Evolutionary conservation across 1,140 invertebrate species (phyloP).

Genomic region (Hetaerina americana): DNA sequence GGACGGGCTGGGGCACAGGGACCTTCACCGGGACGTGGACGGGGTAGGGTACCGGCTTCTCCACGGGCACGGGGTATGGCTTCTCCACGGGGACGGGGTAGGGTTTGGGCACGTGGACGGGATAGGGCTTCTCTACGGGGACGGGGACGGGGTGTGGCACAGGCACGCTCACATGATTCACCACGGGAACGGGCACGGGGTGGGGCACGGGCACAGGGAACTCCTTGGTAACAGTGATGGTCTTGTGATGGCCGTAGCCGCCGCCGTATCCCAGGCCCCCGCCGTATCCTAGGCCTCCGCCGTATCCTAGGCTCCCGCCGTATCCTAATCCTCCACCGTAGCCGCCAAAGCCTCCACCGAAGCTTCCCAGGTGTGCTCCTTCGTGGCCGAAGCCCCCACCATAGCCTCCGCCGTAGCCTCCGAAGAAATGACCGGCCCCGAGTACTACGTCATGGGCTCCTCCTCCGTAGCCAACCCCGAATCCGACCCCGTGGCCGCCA

Average conservation of each 20-base stretch:
- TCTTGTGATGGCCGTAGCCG: constrained; percentile 28
- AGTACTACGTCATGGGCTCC: too few relatives aligned
- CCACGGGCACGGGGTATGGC: neutral
- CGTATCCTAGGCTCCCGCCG: neutral
- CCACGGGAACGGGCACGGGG: constrained; percentile 30
- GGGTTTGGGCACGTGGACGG: constrained; percentile 2
- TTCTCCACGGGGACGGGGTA: constrained; percentile 18
- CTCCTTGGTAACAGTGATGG: constrained; percentile 33
- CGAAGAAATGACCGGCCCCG: constrained; percentile 16
- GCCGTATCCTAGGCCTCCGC: constrained; percentile 1
- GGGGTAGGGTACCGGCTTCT: constrained; percentile 15
- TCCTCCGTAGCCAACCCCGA: constrained; percentile 16
- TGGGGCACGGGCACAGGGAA: constrained; percentile 28
- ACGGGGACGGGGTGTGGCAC: constrained; percentile 18
- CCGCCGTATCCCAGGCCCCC: constrained; percentile 15
- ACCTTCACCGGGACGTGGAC: constrained; percentile 19
- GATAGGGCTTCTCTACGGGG: constrained; percentile 17
- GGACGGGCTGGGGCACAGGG: constrained; percentile 17
- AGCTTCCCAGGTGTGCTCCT: neutral
- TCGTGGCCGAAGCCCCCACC: neutral
- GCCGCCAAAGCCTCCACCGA: neutral
- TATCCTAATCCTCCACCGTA: neutral
- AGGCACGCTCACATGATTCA: constrained; percentile 26
- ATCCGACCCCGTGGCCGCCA: constrained; percentile 16
- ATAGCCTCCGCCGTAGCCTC: constrained; percentile 21